A percentile compares a stretch with the other conserved stretches of the same genome.
These are phyloP conservation scores for Monopterus albus DNA, from an alignment of 2,113 vertebrate species.

Conservation along the genomic window DNA sequence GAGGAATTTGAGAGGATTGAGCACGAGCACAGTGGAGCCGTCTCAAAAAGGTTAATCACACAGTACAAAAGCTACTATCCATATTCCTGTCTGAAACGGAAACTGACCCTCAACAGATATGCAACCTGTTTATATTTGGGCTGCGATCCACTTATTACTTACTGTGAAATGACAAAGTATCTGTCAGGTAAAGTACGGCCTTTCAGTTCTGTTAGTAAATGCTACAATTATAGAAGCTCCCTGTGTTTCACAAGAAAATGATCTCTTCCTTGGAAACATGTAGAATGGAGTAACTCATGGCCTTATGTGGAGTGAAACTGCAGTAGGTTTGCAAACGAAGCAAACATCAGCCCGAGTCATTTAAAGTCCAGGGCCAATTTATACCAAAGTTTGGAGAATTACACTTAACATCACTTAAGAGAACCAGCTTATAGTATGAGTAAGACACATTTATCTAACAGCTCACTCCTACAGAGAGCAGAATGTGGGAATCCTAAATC, in stretches of 20 bases:
- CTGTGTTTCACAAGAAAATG: slow-evolving; percentile 11
- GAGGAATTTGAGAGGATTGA: slow-evolving; percentile 96
- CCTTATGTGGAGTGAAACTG: slow-evolving; percentile 14
- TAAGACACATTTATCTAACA: neutral
- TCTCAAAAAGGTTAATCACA: slow-evolving; percentile 70
- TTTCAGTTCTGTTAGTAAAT: neutral
- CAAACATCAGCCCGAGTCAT: slow-evolving; percentile 25
- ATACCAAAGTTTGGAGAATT: neutral
- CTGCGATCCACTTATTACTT: neutral
- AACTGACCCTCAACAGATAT: neutral
- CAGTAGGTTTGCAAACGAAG: slow-evolving; percentile 8
- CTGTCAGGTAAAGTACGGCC: neutral
- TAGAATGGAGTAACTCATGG: neutral
- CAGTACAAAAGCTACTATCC: neutral
- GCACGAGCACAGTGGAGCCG: slow-evolving; percentile 85
- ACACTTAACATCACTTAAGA: neutral
- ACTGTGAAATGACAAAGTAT: neutral
- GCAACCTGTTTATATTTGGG: slow-evolving; percentile 1
- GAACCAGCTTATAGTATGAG: neutral
- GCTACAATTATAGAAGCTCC: neutral
- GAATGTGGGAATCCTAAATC: slow-evolving; percentile 12
- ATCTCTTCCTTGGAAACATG: slow-evolving; percentile 1
- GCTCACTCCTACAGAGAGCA: slow-evolving; percentile 1
- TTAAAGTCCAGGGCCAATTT: neutral
- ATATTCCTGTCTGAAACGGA: neutral